These are phyloP conservation scores for Struthio camelus DNA, from an alignment of 2,113 vertebrate species.

Conservation along the genomic window DNA sequence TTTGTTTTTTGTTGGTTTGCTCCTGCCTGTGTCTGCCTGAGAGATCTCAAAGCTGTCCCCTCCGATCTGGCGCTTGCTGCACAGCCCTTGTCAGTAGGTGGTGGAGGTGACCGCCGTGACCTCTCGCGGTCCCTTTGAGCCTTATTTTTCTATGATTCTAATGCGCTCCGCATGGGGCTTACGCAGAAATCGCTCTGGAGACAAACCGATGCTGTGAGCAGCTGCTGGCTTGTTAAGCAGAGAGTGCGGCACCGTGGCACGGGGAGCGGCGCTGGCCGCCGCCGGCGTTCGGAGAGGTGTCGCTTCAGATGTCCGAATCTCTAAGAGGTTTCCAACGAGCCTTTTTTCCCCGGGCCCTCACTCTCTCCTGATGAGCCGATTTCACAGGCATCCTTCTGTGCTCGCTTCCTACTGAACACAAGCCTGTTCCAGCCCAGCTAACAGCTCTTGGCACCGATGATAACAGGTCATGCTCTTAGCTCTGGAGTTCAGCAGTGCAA, in stretches of 20 bases:
- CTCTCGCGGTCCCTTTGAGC: neutral
- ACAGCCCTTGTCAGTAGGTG: accelerated
- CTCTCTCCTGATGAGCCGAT: neutral
- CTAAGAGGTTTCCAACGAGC: neutral
- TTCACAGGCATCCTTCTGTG: neutral
- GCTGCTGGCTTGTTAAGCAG: accelerated
- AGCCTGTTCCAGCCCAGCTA: accelerated
- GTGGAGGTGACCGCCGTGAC: neutral
- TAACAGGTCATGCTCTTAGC: accelerated
- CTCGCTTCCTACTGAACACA: accelerated
- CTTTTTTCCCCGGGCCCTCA: accelerated
- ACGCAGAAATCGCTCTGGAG: neutral
- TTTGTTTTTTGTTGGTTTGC: neutral
- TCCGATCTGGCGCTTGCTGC: neutral
- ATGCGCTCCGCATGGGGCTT: accelerated
- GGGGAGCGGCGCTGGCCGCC: accelerated
- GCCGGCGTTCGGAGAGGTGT: neutral
- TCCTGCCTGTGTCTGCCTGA: neutral
- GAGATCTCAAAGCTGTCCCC: neutral
- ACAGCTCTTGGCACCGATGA: neutral
- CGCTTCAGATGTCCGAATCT: neutral
- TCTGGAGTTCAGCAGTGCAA: neutral
- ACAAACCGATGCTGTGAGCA: neutral
- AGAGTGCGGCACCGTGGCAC: accelerated
- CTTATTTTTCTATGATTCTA: neutral